Evolutionary conservation across 2,113 vertebrate genomes (phyloP).

Genomic region (Pollimyrus isidori): DNA sequence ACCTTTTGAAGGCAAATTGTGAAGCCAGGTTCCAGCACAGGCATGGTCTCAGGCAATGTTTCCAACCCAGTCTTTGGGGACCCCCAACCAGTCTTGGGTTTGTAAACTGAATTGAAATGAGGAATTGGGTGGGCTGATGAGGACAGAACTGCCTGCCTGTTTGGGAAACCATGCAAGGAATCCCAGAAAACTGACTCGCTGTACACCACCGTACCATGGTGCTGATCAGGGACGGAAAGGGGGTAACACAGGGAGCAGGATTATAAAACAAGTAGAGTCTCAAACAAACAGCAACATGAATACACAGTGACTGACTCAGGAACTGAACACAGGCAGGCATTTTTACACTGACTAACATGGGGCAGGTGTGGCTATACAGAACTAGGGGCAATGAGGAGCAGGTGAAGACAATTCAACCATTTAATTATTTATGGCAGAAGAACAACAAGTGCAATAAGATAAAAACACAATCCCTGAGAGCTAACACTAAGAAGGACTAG

Average conservation of each 20-base stretch:
- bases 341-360: no score
- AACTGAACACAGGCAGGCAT: no score
- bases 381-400: background rate
- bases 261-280: no score
- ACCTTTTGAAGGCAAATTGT: background rate
- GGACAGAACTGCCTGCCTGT: background rate
- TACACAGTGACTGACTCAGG: no score
- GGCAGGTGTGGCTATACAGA: no score
- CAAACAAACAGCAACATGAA: no score
- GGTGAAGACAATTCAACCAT: conserved; percentile 29
- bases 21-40: background rate
- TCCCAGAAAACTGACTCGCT: background rate
- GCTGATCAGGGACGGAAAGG: background rate
- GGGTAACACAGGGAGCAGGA: no score
- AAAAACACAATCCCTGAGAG: no score
- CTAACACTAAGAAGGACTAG: background rate
- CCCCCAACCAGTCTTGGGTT: no score
- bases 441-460: no score
- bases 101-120: no score
- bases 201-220: background rate
- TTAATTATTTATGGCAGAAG: conserved; percentile 26
- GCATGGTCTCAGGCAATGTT: background rate
- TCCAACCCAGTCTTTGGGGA: background rate
- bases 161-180: background rate
- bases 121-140: background rate